phyloP scores from a whole-genome alignment of 1,140 invertebrate species.

The Orchesella cincta region DNA sequence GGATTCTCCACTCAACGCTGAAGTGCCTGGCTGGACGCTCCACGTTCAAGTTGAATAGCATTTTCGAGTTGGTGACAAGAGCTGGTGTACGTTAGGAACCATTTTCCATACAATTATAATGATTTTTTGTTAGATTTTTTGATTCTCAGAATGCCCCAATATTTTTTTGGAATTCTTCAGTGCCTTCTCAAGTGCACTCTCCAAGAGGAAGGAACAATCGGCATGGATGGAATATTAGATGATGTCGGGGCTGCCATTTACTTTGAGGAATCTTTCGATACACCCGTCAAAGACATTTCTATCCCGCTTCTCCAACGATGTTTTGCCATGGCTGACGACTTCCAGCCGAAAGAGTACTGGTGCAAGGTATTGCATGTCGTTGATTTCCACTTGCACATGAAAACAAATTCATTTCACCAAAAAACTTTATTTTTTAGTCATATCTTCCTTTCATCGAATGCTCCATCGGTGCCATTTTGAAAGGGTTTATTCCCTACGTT shows the following conservation, averaged over 20 bases:
- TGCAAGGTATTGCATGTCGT: neutral
- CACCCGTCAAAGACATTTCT: neutral
- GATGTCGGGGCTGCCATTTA: neutral
- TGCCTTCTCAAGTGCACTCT: slow-evolving; percentile 1
- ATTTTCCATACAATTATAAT: neutral
- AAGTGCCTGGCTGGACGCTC: neutral
- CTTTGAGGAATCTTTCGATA: slow-evolving; percentile 8
- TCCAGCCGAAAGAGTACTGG: neutral
- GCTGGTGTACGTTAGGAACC: neutral
- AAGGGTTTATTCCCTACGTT: slow-evolving; percentile 7
- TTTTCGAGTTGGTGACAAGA: slow-evolving; percentile 1
- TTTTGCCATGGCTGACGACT: neutral
- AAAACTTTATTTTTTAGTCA: neutral
- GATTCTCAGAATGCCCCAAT: neutral
- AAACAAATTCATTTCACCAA: neutral
- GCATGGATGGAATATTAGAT: neutral
- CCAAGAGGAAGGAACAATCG: neutral
- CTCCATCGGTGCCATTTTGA: neutral
- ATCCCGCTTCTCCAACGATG: neutral
- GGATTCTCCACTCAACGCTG: neutral
- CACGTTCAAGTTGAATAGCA: neutral
- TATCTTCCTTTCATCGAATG: slow-evolving; percentile 14
- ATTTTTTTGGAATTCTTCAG: neutral
- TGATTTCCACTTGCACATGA: neutral
- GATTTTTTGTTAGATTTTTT: neutral